Percentiles rank a stretch among this genome's conserved stretches.
phyloP scores from a whole-genome alignment of 2,888 invertebrate genomes.

The Cryptophagus acutangulus region DNA sequence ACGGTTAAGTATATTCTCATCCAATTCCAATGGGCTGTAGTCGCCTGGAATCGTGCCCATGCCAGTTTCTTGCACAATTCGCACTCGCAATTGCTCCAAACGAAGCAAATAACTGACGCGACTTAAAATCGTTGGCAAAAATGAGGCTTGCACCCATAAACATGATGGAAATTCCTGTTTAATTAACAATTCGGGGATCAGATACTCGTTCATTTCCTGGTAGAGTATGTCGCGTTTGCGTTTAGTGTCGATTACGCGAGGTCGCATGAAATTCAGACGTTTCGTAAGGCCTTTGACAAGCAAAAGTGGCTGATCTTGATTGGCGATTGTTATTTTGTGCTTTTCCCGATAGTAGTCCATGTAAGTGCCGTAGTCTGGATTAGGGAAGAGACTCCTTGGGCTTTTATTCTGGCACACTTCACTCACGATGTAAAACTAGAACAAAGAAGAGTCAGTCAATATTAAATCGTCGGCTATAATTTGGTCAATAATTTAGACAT shows the following conservation, averaged over 20 bases:
- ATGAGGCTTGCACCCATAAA: constrained; percentile 79
- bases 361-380: constrained; percentile 57
- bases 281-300: constrained; percentile 68
- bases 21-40: constrained; percentile 38
- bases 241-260: constrained; percentile 45
- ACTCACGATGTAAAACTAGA: constrained; percentile 62
- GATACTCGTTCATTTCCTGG: constrained; percentile 60
- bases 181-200: constrained; percentile 85
- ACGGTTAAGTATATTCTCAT: constrained; percentile 28
- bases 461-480: too few relatives aligned
- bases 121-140: constrained; percentile 80
- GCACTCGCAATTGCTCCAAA: constrained; percentile 65
- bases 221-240: constrained; percentile 46
- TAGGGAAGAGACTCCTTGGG: constrained; percentile 64
- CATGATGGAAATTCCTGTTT: constrained; percentile 65
- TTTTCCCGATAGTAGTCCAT: constrained; percentile 70
- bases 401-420: constrained; percentile 61
- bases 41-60: constrained; percentile 41
- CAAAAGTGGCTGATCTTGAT: constrained; percentile 69
- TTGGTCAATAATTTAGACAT: too few relatives aligned
- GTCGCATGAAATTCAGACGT: constrained; percentile 58
- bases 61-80: constrained; percentile 50
- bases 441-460: constrained; percentile 9
- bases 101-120: constrained; percentile 65
- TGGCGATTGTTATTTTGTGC: constrained; percentile 62